phyloP scores from a whole-genome alignment of 2,797 vertebrate species.

The Alectoris magna region DNA sequence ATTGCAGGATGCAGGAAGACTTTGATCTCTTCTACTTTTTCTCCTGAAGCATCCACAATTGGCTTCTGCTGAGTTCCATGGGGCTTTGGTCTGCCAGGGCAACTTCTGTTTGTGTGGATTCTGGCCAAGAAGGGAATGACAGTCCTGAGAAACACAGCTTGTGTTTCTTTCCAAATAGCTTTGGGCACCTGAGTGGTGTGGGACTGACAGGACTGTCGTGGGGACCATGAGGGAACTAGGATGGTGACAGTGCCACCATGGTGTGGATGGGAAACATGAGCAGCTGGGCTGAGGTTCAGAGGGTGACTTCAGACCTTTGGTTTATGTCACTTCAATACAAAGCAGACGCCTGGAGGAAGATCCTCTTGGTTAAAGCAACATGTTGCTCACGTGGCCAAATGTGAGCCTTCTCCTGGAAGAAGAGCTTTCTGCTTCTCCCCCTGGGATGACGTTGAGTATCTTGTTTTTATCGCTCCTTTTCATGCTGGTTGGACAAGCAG shows the following conservation, averaged over 20 bases:
- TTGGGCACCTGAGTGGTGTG: not conserved
- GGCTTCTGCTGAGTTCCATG: not conserved
- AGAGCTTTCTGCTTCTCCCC: not conserved
- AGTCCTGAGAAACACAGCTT: not conserved
- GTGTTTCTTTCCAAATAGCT: not conserved
- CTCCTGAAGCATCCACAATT: not conserved
- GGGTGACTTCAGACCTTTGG: not conserved
- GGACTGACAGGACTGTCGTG: accelerated
- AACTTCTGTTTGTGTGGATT: not conserved
- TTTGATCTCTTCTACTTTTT: not conserved
- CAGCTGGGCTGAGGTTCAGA: not conserved
- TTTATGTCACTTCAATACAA: not conserved
- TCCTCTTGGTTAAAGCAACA: not conserved
- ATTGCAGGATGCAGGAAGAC: not conserved
- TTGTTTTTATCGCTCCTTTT: not conserved
- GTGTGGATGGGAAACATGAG: accelerated
- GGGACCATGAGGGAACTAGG: not conserved
- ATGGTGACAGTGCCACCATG: accelerated
- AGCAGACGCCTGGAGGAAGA: not conserved
- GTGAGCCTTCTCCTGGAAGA: not conserved
- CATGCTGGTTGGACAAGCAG: not conserved
- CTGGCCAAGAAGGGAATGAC: not conserved
- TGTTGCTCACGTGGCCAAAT: not conserved
- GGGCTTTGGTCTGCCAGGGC: not conserved
- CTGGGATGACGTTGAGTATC: accelerated